phyloP scores from a whole-genome alignment of 2,113 vertebrate species.

The Boleophthalmus pectinirostris region DNA sequence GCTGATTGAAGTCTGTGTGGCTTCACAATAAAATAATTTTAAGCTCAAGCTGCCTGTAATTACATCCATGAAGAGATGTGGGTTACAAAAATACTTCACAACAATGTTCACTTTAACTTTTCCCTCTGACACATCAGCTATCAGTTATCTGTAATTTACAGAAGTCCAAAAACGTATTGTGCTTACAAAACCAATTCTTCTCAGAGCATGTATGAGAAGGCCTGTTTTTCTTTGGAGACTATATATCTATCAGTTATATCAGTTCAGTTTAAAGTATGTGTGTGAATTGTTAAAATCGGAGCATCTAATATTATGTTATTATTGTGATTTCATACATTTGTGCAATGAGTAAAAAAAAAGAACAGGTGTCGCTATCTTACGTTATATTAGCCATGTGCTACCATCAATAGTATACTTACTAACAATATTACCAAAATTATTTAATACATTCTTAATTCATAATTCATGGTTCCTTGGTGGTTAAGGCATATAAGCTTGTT shows the following conservation, averaged over 20 bases:
- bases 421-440: neutral
- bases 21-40: constrained; percentile 10
- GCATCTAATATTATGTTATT: neutral
- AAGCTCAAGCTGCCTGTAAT: neutral
- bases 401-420: no score
- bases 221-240: neutral
- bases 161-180: neutral
- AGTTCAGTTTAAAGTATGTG: neutral
- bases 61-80: neutral
- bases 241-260: neutral
- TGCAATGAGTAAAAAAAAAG: neutral
- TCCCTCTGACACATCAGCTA: neutral
- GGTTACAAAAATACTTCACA: constrained; percentile 1
- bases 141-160: constrained; percentile 11
- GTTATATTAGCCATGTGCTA: no score
- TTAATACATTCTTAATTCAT: neutral
- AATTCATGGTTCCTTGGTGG: neutral
- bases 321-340: neutral
- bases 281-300: neutral
- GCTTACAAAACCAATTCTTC: neutral
- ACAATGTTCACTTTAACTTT: constrained; percentile 1
- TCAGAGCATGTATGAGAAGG: neutral
- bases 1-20: constrained; percentile 11
- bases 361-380: neutral
- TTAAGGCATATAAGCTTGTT: no score